phyloP scores from a whole-genome alignment of 2,797 vertebrate genomes.

The Manis pentadactyla region DNA sequence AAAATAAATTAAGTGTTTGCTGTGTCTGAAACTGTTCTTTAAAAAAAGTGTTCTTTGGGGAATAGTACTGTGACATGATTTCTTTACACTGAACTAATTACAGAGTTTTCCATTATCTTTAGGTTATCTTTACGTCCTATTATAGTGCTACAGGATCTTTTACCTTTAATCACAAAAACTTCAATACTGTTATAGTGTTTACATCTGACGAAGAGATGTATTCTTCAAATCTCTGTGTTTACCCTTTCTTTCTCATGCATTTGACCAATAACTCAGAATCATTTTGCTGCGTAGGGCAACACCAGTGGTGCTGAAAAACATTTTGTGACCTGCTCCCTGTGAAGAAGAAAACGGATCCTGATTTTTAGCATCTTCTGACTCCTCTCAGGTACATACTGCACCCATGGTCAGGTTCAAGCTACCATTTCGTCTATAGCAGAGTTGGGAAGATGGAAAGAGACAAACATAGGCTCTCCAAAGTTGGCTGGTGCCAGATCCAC shows the following conservation, averaged over 20 bases:
- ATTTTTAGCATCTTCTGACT: not conserved
- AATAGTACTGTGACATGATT: not conserved
- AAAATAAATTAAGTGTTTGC: not conserved
- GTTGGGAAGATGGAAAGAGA: not conserved
- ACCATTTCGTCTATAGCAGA: not conserved
- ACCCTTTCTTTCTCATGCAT: no score
- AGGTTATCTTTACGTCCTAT: not conserved
- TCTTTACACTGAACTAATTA: not conserved
- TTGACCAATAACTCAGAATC: not conserved
- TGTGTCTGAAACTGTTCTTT: not conserved
- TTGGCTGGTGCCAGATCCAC: not conserved
- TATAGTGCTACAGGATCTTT: not conserved
- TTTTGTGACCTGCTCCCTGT: not conserved
- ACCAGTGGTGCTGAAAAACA: no score
- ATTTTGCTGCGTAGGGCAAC: not conserved
- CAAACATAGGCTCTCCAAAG: rapidly evolving
- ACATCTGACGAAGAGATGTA: not conserved
- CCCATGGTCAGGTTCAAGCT: no score
- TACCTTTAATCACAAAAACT: not conserved
- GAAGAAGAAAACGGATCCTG: not conserved
- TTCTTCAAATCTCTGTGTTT: not conserved
- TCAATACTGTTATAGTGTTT: rapidly evolving
- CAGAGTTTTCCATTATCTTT: not conserved
- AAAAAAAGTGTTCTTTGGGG: not conserved
- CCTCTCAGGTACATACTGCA: not conserved